Evolutionary conservation across 1,140 invertebrate species (phyloP).

Genomic region (Drosophila nannoptera): DNA sequence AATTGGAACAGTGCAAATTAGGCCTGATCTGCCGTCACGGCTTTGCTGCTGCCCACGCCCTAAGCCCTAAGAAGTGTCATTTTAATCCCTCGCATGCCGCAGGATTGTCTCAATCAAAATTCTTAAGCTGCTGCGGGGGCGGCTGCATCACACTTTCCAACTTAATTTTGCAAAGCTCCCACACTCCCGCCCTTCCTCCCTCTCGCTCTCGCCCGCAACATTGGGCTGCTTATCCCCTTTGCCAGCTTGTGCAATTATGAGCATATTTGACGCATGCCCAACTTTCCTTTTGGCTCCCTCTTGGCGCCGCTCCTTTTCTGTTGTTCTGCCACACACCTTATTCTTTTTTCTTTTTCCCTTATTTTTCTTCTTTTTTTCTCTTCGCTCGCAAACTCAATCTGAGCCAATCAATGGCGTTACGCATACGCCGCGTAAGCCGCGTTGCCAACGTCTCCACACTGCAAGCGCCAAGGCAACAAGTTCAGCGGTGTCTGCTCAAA

Average conservation of each 20-base stretch:
- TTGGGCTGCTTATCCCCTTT: slow-evolving; percentile 37
- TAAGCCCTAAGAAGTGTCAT: no score
- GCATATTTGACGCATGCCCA: slow-evolving; percentile 44
- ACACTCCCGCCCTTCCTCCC: slow-evolving; percentile 9
- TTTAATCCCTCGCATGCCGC: slow-evolving; percentile 12
- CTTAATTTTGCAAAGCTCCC: slow-evolving; percentile 14
- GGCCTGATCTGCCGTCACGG: no score
- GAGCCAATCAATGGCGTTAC: slow-evolving; percentile 67
- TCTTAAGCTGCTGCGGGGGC: slow-evolving; percentile 10
- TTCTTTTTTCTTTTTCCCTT: background rate
- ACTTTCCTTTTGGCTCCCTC: slow-evolving; percentile 18
- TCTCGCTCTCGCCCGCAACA: background rate
- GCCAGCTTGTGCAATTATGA: slow-evolving; percentile 60
- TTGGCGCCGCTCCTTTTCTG: background rate
- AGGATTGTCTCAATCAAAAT: slow-evolving; percentile 41
- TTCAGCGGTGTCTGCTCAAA: slow-evolving; percentile 31
- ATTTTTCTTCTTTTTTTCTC: no score
- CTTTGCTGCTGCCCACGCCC: no score
- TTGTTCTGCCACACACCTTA: slow-evolving; percentile 14
- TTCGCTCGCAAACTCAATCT: slow-evolving; percentile 40
- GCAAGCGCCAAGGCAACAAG: slow-evolving; percentile 51
- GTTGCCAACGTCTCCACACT: slow-evolving; percentile 27
- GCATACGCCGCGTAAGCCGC: slow-evolving; percentile 67
- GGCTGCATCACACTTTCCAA: slow-evolving; percentile 1
- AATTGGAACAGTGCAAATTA: no score